A percentile compares a stretch with the other conserved stretches of the same genome.
phyloP scores from a whole-genome alignment of 2,888 invertebrate genomes.

The Mystacides longicornis region DNA sequence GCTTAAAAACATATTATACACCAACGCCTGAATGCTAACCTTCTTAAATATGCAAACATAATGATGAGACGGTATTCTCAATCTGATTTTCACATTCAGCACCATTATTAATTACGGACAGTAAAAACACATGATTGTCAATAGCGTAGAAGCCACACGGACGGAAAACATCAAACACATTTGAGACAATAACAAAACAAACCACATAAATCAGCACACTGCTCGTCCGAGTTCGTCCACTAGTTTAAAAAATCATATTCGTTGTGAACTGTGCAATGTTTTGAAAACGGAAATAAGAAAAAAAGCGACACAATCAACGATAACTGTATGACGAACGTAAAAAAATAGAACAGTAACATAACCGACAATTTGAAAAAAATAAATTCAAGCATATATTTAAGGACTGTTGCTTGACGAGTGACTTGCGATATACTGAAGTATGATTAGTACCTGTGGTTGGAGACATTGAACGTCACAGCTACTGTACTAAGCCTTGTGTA shows the following conservation, averaged over 20 bases:
- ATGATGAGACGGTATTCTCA: slow-evolving; percentile 52
- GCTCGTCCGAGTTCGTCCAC: too few relatives aligned
- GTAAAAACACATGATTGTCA: neutral
- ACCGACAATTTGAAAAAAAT: neutral
- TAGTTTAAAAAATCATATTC: too few relatives aligned
- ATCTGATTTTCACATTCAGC: slow-evolving; percentile 46
- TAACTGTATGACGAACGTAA: slow-evolving; percentile 19
- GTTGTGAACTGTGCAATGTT: slow-evolving; percentile 15
- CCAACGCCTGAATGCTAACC: too few relatives aligned
- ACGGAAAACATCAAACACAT: neutral
- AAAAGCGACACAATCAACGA: slow-evolving; percentile 18
- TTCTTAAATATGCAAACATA: slow-evolving; percentile 53
- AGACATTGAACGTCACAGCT: too few relatives aligned
- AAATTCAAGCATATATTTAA: too few relatives aligned
- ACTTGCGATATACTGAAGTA: too few relatives aligned
- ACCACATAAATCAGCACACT: too few relatives aligned
- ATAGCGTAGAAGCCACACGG: neutral
- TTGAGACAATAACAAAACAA: neutral
- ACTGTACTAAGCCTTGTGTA: too few relatives aligned
- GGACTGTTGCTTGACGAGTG: too few relatives aligned
- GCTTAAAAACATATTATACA: neutral
- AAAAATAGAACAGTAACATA: slow-evolving; percentile 25
- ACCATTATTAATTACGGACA: slow-evolving; percentile 9
- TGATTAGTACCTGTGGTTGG: too few relatives aligned
- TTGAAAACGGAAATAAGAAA: slow-evolving; percentile 23